Evolutionary conservation across 2,797 vertebrate species (phyloP), one percentile per base, ranked within the genome.

Genomic region (Kryptopterus vitreolus): DNA sequence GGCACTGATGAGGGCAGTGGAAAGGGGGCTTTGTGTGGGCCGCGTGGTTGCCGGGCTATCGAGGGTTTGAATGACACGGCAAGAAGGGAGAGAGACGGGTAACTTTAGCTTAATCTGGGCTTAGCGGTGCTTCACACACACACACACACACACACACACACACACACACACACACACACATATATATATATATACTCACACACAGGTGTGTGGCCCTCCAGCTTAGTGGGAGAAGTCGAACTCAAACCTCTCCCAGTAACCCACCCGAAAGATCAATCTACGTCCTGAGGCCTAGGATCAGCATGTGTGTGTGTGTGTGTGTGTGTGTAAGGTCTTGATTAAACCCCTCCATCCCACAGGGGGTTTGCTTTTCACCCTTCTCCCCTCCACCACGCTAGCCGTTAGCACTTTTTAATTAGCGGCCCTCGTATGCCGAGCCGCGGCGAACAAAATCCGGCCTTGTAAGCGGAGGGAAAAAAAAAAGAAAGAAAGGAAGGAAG

Each of bases 41-140:
- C 85, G 87, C 59, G 79, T 80, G 84, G 84, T 78, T 77, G 82
- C 63, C 29, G 78, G 78, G 77, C 88, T 81, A 84, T 90, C 85
- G 70, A 87, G 90, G 90, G 91, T 92, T 92, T 93, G 91, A 91
- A 89, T 94, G 92, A 90, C 93, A 93, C 87, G 90, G 90, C 88
- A 77, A 79, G 83, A 88, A 90, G 88, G 90, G 86, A 91, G 89
- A 83, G 78, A 87, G 84, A 83, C 84, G 82, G 86, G 92, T 92
- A 92, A 93, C 91, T 89, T 90, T 92, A 95, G 91, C 93, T 92
- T 95, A 94, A 95, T 93, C 93, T 92, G 88, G 90, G 90, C 80
- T 92, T 91, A 93, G 87, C 88, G 76, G 81, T 80, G 69, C 74
- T 71, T 33, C 69, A 53, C 69, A 71, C 65, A 68, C 65, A 66